Conservation (phyloP, 2,797 vertebrate species). For the Garrulus glandarius region DNA sequence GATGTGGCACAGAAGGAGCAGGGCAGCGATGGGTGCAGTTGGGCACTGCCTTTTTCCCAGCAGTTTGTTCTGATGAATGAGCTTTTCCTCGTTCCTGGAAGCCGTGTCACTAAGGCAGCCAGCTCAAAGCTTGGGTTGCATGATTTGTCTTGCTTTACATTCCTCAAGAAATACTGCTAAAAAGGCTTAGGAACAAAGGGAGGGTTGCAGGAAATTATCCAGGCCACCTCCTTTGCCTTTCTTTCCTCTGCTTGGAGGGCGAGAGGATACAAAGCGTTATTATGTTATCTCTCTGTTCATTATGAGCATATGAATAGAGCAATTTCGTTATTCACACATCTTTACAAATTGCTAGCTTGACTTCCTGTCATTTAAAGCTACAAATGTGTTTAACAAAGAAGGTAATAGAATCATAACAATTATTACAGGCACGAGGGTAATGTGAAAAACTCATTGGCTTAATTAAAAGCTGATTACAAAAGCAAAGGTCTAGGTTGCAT, state of each 20-base stretch:
- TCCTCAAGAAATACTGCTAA: background rate
- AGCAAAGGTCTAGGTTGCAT: conserved; percentile 22
- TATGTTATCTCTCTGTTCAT: conserved; percentile 49
- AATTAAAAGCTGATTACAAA: conserved; percentile 56
- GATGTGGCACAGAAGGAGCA: rapidly evolving
- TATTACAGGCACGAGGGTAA: conserved; percentile 43
- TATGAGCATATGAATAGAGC: conserved; percentile 43
- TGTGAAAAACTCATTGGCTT: conserved; percentile 33
- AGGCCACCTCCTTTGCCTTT: conserved; percentile 35
- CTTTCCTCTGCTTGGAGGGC: background rate
- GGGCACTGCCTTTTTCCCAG: background rate
- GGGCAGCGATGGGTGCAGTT: background rate
- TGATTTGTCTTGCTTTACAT: background rate
- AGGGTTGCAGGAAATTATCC: conserved; percentile 29
- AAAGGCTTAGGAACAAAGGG: conserved; percentile 27
- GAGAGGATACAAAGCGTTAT: conserved; percentile 31
- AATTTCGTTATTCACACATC: conserved; percentile 64
- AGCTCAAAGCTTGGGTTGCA: background rate
- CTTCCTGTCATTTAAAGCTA: conserved; percentile 64
- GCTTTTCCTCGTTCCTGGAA: background rate
- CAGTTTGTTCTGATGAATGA: background rate
- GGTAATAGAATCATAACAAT: conserved; percentile 62
- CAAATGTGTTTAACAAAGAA: conserved; percentile 48
- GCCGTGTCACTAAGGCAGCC: background rate
- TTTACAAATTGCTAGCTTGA: conserved; percentile 63